Conservation (phyloP, 2,113 vertebrate genomes). For the Sorex fumeus region DNA sequence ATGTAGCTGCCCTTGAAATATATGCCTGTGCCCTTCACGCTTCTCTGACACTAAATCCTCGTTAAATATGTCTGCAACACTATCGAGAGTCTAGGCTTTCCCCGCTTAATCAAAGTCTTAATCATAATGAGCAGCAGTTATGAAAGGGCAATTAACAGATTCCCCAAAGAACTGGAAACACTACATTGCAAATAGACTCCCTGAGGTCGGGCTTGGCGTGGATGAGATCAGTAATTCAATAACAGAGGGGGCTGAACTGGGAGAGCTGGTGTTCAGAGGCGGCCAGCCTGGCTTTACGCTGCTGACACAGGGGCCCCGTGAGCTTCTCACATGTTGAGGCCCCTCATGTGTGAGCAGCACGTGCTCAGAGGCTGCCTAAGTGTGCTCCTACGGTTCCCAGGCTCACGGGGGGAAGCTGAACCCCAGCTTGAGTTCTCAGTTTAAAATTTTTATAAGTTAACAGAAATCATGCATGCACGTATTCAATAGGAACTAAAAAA, state of each 20-base stretch:
- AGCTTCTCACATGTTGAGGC: background rate
- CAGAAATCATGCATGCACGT: background rate
- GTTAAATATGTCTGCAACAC: constrained; percentile 52
- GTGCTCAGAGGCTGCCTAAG: background rate
- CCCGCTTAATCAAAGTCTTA: constrained; percentile 80
- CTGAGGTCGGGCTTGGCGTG: constrained; percentile 65
- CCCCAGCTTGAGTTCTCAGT: background rate
- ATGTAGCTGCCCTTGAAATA: too few species aligned
- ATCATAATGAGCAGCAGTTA: constrained; percentile 79
- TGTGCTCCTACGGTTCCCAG: background rate
- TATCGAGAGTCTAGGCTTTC: constrained; percentile 67
- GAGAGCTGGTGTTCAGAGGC: background rate
- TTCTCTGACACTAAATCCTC: constrained; percentile 40
- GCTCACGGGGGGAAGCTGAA: background rate
- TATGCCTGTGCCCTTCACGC: background rate
- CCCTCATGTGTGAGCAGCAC: accelerated
- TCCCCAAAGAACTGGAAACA: constrained; percentile 79
- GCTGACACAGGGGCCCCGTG: background rate
- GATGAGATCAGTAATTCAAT: constrained; percentile 74
- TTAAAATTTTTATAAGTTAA: too few species aligned
- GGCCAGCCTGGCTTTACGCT: background rate
- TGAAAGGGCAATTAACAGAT: constrained; percentile 79
- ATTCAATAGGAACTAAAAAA: background rate
- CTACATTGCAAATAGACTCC: constrained; percentile 77
- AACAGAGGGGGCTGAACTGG: background rate